Evolutionary conservation across 2,797 vertebrate species (phyloP).

Genomic region (Sebastes diaconus): DNA sequence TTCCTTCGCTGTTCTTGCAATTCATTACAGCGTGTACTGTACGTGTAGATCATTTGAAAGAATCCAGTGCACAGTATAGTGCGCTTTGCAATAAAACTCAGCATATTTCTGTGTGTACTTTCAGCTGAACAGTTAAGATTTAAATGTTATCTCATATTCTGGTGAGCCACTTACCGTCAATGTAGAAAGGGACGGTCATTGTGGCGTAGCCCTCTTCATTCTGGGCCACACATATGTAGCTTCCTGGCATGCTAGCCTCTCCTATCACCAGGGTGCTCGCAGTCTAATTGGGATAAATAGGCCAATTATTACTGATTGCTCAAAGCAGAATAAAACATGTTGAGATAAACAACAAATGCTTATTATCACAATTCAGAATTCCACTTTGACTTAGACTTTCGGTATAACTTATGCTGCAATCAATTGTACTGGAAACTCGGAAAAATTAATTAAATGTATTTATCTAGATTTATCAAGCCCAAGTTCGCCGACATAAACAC

Average conservation of each 20-base stretch:
- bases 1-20: constrained; percentile 62
- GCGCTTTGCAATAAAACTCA: constrained; percentile 18
- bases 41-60: constrained; percentile 49
- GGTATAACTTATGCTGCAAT: too few relatives aligned
- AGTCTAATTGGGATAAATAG: constrained; percentile 73
- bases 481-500: too few relatives aligned
- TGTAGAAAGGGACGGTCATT: constrained; percentile 81
- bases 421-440: too few relatives aligned
- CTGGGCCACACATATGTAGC: constrained; percentile 82
- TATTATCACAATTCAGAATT: background rate
- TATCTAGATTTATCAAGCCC: too few relatives aligned
- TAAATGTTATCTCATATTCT: constrained; percentile 3
- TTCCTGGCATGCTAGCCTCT: constrained; percentile 82
- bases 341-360: background rate
- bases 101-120: constrained; percentile 17
- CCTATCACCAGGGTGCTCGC: constrained; percentile 82
- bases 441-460: too few relatives aligned
- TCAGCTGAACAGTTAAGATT: background rate
- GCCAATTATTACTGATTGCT: constrained; percentile 15
- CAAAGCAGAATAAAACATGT: constrained; percentile 12
- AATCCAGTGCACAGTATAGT: constrained; percentile 3
- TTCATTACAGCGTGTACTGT: constrained; percentile 60
- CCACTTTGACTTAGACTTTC: background rate
- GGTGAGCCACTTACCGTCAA: constrained; percentile 84
- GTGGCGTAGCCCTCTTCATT: constrained; percentile 76